These are phyloP conservation scores for Halocaridina rubra DNA, from an alignment of 2,888 invertebrate genomes.

Conservation along the genomic window DNA sequence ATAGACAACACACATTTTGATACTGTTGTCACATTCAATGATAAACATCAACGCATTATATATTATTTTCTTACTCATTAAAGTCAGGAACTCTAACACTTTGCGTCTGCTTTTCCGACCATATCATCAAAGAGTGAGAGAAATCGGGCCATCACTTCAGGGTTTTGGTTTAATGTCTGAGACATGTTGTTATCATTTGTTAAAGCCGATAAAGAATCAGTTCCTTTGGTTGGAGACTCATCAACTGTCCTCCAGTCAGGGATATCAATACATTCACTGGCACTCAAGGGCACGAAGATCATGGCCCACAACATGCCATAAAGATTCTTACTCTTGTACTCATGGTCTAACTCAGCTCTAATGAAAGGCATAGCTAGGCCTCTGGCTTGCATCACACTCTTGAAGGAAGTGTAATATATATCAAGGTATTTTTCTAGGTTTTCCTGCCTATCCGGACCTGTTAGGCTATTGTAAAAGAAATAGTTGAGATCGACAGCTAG, in stretches of 20 bases:
- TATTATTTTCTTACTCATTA: not conserved
- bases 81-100: not conserved
- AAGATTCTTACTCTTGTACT: not conserved
- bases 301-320: not conserved
- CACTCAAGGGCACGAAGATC: not conserved
- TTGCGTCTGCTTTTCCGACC: not conserved
- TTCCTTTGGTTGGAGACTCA: not conserved
- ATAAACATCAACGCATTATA: not conserved
- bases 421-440: not conserved
- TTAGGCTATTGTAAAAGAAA: not conserved
- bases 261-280: not conserved
- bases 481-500: not conserved
- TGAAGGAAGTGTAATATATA: not conserved
- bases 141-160: not conserved
- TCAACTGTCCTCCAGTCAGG: not conserved
- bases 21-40: not conserved
- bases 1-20: not conserved
- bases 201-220: not conserved
- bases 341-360: not conserved
- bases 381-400: not conserved
- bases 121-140: not conserved
- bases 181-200: not conserved
- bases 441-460: not conserved
- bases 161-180: not conserved
- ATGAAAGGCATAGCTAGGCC: not conserved